Percentiles rank a stretch among this genome's conserved stretches.
phyloP scores from a whole-genome alignment of 1,140 invertebrate species.

The Pygmarrhopalites habei region DNA sequence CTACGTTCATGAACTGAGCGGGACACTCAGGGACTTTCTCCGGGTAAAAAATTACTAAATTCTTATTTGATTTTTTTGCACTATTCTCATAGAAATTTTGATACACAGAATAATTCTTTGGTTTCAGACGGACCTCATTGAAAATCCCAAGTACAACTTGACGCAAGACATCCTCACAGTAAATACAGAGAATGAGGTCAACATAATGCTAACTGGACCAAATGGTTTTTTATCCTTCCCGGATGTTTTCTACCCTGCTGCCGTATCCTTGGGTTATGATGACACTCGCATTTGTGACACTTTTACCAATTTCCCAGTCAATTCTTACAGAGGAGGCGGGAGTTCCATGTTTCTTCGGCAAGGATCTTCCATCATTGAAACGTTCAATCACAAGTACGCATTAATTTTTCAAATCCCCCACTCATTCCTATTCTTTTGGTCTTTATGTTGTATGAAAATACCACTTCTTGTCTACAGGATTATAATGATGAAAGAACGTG shows the following conservation, averaged over 20 bases:
- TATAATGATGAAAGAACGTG: no score
- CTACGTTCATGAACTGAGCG: constrained; percentile 10
- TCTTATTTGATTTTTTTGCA: neutral
- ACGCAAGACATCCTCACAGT: neutral
- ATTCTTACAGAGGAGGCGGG: neutral
- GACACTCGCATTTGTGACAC: neutral
- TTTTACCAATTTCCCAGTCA: neutral
- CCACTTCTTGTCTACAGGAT: no score
- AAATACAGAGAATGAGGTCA: neutral
- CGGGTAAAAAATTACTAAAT: neutral
- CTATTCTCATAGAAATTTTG: neutral
- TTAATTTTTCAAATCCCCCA: no score
- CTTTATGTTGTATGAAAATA: no score
- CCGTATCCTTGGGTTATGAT: neutral
- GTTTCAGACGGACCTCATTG: neutral
- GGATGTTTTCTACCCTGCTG: neutral
- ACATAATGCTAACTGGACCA: neutral
- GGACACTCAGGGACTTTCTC: neutral
- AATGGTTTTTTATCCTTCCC: neutral
- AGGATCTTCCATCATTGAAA: neutral
- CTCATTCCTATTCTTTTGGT: no score
- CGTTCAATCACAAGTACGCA: neutral
- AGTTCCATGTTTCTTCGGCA: neutral
- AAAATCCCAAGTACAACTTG: neutral
- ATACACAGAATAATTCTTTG: neutral